Percentiles rank a stretch among this genome's conserved stretches.
phyloP scores from a whole-genome alignment of 2,797 vertebrate genomes.

The Cygnus olor region DNA sequence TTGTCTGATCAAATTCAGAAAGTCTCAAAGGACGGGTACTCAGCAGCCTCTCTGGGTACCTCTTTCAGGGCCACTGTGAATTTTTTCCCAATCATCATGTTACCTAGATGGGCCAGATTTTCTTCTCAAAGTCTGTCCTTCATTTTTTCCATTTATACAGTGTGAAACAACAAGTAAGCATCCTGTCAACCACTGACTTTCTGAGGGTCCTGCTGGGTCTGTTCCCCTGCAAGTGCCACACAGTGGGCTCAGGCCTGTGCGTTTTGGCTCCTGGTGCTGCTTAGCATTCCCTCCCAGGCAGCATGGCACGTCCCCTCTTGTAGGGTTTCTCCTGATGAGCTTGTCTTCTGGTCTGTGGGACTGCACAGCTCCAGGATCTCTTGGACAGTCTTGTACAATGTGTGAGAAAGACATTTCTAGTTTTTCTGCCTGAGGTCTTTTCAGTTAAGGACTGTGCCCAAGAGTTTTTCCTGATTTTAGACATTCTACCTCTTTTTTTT shows the following conservation, averaged over 20 bases:
- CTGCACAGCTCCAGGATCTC: background rate
- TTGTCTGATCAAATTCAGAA: background rate
- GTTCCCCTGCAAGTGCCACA: accelerated
- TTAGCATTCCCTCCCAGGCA: background rate
- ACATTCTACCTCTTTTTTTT: background rate
- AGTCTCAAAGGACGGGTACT: background rate
- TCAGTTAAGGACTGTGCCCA: background rate
- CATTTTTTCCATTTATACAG: background rate
- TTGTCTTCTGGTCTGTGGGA: background rate
- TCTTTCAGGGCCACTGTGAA: background rate
- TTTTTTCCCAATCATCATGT: accelerated
- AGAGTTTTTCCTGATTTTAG: background rate
- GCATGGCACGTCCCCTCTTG: accelerated
- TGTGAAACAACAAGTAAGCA: background rate
- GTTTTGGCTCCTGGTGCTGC: background rate
- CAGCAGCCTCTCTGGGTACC: background rate
- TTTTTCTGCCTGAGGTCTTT: background rate
- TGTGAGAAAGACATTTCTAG: background rate
- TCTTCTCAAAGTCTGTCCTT: background rate
- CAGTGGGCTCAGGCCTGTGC: accelerated
- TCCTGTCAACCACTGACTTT: background rate
- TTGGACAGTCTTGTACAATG: background rate
- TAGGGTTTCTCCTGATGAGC: accelerated
- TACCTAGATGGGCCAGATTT: background rate
- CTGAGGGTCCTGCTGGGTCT: background rate